These are phyloP conservation scores for Calephelis nemesis DNA, from an alignment of 1,140 invertebrate species.

Conservation along the genomic window DNA sequence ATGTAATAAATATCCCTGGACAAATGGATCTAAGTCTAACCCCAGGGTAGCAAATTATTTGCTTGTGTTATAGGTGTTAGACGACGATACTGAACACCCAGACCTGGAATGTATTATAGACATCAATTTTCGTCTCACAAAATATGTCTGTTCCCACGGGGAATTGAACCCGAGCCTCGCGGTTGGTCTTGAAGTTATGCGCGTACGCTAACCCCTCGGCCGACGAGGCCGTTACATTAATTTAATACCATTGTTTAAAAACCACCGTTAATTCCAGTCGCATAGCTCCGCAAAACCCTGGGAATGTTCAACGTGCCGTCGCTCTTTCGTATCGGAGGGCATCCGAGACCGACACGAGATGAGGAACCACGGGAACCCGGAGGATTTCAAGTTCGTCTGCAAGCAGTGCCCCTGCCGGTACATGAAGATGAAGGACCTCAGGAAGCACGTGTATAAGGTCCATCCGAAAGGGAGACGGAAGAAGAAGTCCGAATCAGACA, in stretches of 20 bases:
- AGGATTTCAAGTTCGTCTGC: conserved; percentile 56
- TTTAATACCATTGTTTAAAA: neutral
- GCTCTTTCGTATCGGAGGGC: conserved; percentile 48
- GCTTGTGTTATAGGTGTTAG: no score
- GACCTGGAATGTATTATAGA: no score
- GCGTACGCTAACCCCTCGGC: no score
- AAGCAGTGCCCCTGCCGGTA: conserved; percentile 54
- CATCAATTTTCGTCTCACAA: no score
- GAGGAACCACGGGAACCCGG: conserved; percentile 51
- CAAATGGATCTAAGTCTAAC: no score
- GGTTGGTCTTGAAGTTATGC: no score
- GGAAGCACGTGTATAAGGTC: conserved; percentile 55
- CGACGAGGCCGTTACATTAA: no score
- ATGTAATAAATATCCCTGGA: no score
- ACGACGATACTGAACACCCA: no score
- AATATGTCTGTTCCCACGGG: no score
- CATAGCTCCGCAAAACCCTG: conserved; percentile 58
- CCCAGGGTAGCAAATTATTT: no score
- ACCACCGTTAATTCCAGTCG: conserved; percentile 41
- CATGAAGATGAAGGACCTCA: conserved; percentile 51
- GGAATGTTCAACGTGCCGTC: conserved; percentile 50
- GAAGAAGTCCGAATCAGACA: conserved; percentile 39
- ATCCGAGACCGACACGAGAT: conserved; percentile 52
- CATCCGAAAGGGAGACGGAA: conserved; percentile 55
- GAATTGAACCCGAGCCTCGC: no score